These are phyloP conservation scores for Bunonema sp. DNA, from an alignment of 2,888 invertebrate genomes.

Conservation along the genomic window DNA sequence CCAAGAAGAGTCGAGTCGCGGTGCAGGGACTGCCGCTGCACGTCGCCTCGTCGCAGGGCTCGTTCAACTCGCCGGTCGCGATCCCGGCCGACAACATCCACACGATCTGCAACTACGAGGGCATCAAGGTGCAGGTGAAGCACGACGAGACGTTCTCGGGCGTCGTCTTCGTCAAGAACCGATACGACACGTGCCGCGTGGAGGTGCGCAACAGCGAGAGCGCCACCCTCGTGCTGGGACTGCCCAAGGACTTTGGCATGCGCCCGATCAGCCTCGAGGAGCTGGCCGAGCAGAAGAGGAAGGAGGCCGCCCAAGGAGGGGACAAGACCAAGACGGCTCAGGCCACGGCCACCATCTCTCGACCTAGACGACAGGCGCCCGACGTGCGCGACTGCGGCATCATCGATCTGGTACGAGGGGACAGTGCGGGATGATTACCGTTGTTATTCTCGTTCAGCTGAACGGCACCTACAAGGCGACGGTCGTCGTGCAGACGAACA, in stretches of 20 bases:
- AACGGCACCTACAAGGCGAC: slow-evolving; percentile 43
- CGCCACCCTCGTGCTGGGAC: slow-evolving; percentile 36
- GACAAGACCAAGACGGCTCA: slow-evolving; percentile 1
- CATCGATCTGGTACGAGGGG: slow-evolving; percentile 24
- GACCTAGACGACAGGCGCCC: slow-evolving; percentile 21
- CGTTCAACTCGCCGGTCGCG: slow-evolving; percentile 15
- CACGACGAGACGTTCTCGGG: slow-evolving; percentile 36
- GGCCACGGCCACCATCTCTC: slow-evolving; percentile 2
- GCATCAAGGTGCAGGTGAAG: slow-evolving; percentile 40
- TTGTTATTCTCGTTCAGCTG: slow-evolving; percentile 5
- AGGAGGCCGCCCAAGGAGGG: slow-evolving; percentile 2
- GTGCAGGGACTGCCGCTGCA: slow-evolving; percentile 2
- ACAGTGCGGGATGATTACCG: too few relatives aligned
- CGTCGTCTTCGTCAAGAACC: slow-evolving; percentile 44
- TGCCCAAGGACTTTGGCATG: slow-evolving; percentile 42
- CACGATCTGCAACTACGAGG: slow-evolving; percentile 44
- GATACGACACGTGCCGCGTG: slow-evolving; percentile 43
- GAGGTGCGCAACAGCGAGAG: slow-evolving; percentile 30
- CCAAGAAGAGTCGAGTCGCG: background rate
- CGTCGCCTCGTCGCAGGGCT: slow-evolving; percentile 10
- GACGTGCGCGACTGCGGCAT: slow-evolving; percentile 38
- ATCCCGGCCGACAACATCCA: slow-evolving; percentile 31
- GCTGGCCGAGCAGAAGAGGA: slow-evolving; percentile 13
- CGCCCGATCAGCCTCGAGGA: slow-evolving; percentile 28
- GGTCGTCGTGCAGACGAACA: slow-evolving; percentile 44